Evolutionary conservation across 1,140 invertebrate genomes (phyloP).

Genomic region (Dendrolimus kikuchii): DNA sequence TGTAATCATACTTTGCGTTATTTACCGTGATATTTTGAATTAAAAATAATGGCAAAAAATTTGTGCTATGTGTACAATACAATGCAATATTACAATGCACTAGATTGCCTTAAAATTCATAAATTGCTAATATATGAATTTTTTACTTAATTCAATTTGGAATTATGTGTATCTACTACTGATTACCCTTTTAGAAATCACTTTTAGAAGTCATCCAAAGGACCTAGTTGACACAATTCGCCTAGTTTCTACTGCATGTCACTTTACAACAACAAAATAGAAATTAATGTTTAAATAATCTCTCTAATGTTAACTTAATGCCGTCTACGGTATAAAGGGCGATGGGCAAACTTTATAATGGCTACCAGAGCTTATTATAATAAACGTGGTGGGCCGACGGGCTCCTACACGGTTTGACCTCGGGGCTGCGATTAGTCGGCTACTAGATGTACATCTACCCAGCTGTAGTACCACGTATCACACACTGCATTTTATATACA

Average conservation of each 20-base stretch:
- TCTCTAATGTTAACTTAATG: slow-evolving; percentile 25
- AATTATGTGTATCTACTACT: no score
- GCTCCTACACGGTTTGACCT: slow-evolving; percentile 56
- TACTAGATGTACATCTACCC: slow-evolving; percentile 31
- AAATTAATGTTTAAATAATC: slow-evolving; percentile 42
- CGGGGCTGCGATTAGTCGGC: slow-evolving; percentile 56
- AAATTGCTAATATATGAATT: background rate
- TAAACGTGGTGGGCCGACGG: slow-evolving; percentile 51
- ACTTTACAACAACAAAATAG: slow-evolving; percentile 11
- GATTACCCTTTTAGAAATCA: no score
- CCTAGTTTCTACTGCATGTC: slow-evolving; percentile 1
- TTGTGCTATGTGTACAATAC: no score
- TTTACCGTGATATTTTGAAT: background rate
- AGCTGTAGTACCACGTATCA: slow-evolving; percentile 28
- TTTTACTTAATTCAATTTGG: no score
- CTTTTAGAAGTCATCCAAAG: no score
- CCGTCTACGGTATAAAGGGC: slow-evolving; percentile 30
- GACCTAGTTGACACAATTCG: no score
- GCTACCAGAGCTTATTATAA: slow-evolving; percentile 52
- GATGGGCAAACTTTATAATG: slow-evolving; percentile 51
- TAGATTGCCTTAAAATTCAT: background rate
- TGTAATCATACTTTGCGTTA: no score
- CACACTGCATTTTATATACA: slow-evolving; percentile 14
- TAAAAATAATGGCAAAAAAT: background rate
- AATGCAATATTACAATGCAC: no score